Conservation (phyloP, 35 echinoderm and acorn worm genomes). For the Apostichopus parvimensis region DNA sequence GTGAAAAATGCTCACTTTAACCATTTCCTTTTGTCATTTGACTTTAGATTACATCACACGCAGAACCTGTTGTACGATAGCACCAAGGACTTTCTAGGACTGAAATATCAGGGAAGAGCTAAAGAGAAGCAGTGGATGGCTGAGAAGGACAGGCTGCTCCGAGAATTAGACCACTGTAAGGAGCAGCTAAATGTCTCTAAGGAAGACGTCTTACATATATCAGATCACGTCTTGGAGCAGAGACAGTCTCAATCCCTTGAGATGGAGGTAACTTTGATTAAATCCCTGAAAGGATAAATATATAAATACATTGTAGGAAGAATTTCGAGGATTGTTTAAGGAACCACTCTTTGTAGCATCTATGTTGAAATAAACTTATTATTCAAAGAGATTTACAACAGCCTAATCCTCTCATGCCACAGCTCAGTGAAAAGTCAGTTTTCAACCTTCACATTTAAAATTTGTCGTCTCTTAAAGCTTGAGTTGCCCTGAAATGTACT, state of each 20-base stretch:
- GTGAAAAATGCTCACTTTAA: no score
- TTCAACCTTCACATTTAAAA: no score
- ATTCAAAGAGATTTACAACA: no score
- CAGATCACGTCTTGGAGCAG: conserved; percentile 80
- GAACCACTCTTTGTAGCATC: no score
- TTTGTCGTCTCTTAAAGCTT: no score
- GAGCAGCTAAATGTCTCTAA: conserved; percentile 91
- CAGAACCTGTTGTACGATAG: conserved; percentile 94
- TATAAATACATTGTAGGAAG: no score
- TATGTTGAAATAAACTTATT: no score
- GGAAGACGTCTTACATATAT: conserved; percentile 84
- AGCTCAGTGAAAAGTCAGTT: no score
- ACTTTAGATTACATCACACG: conserved; percentile 78
- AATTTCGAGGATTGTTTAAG: no score
- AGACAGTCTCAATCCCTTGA: conserved; percentile 77
- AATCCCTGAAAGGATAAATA: no score
- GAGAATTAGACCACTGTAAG: conserved; percentile 85
- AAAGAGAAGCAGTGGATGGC: conserved; percentile 92
- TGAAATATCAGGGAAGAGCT: conserved; percentile 85
- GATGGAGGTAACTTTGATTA: conserved; percentile 66
- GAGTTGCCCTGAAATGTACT: no score
- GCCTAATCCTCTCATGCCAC: no score
- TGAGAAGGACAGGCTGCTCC: conserved; percentile 86
- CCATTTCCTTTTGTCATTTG: not conserved
- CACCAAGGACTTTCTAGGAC: conserved; percentile 86